Conservation (phyloP, 2,888 invertebrate species). For the Lasiommata megera region DNA sequence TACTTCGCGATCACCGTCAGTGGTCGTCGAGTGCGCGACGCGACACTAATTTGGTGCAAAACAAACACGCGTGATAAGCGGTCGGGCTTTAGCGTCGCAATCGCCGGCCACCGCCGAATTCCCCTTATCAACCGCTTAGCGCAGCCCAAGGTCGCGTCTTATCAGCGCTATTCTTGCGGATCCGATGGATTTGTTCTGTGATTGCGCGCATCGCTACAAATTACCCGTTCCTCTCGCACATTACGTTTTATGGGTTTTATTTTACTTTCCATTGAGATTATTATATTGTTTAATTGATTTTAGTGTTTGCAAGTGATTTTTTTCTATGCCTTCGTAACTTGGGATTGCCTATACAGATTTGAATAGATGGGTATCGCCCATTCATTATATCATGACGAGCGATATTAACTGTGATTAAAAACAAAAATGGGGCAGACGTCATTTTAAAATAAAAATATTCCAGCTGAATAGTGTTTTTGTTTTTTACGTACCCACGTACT, state of each 20-base stretch:
- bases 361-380: no score
- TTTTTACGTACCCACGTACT: no score
- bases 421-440: no score
- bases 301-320: no score
- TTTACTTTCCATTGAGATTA: not conserved
- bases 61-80: slow-evolving; percentile 69
- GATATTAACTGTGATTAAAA: no score
- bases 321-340: no score
- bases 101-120: slow-evolving; percentile 62
- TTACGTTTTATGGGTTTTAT: slow-evolving; percentile 6
- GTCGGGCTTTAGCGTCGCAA: slow-evolving; percentile 36
- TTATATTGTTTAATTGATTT: no score
- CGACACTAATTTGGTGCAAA: slow-evolving; percentile 69
- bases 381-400: no score
- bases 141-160: slow-evolving; percentile 69
- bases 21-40: slow-evolving; percentile 49
- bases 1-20: slow-evolving; percentile 56
- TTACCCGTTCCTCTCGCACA: slow-evolving; percentile 33
- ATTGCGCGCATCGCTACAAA: slow-evolving; percentile 63
- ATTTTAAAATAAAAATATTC: no score
- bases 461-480: no score
- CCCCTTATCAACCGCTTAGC: slow-evolving; percentile 71
- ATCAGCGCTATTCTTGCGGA: slow-evolving; percentile 60
- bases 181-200: slow-evolving; percentile 62
- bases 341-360: no score